These are phyloP conservation scores for Nannoperca obscura DNA, from an alignment of 2,797 vertebrate species.

Conservation along the genomic window DNA sequence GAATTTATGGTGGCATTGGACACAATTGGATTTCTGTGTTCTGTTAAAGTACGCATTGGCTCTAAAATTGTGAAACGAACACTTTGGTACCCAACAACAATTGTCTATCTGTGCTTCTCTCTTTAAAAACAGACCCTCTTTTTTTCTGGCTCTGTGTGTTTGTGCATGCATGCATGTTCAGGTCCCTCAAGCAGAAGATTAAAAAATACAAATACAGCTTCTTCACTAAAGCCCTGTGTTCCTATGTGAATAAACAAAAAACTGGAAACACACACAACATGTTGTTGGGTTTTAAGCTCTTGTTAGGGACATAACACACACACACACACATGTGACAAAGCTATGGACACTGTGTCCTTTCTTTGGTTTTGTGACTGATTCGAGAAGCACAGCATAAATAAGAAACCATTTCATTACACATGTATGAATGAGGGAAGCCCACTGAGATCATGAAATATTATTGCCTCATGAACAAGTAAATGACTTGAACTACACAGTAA, in stretches of 20 bases:
- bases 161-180: conserved; percentile 40
- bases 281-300: conserved; percentile 23
- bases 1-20: background rate
- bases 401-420: conserved; percentile 51
- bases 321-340: background rate
- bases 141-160: conserved; percentile 26
- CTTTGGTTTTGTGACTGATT: conserved; percentile 19
- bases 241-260: conserved; percentile 36
- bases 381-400: conserved; percentile 47
- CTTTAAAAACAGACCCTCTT: background rate
- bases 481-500: conserved; percentile 29
- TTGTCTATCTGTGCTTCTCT: background rate
- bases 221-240: conserved; percentile 40
- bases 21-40: background rate
- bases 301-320: conserved; percentile 2
- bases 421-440: conserved; percentile 52
- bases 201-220: conserved; percentile 53
- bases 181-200: conserved; percentile 65
- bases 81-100: conserved; percentile 15
- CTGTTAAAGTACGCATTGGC: background rate
- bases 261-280: conserved; percentile 10
- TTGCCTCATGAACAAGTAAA: conserved; percentile 32
- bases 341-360: conserved; percentile 5
- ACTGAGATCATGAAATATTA: conserved; percentile 45
- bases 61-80: conserved; percentile 13